These are phyloP conservation scores for Peromyscus leucopus DNA, from an alignment of 2,113 vertebrate genomes.

Conservation along the genomic window DNA sequence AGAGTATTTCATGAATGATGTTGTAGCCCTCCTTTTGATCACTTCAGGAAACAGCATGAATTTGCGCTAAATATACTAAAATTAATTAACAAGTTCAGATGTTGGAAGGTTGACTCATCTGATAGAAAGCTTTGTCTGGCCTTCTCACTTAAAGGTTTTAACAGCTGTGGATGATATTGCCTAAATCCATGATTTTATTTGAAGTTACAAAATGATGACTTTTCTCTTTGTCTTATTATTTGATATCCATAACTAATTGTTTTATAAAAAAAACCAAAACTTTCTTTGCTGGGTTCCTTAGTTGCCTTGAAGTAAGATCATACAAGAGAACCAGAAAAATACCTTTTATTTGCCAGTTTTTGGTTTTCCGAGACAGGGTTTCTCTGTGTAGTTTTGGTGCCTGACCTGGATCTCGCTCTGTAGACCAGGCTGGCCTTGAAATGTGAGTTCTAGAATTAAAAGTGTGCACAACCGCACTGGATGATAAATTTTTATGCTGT, in stretches of 20 bases:
- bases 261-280: constrained; percentile 40
- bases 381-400: background rate
- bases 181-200: background rate
- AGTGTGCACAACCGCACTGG: background rate
- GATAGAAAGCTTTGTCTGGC: background rate
- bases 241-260: background rate
- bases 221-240: background rate
- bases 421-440: background rate
- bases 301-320: constrained; percentile 44
- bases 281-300: background rate
- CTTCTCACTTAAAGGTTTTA: background rate
- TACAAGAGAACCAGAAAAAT: background rate
- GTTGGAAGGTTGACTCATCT: background rate
- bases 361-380: background rate
- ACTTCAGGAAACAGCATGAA: background rate
- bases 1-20: background rate
- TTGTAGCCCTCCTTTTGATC: background rate
- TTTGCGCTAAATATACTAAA: background rate
- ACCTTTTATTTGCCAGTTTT: constrained; percentile 15
- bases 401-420: background rate
- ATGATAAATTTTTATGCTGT: background rate
- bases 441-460: background rate
- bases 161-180: background rate
- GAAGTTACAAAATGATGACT: background rate
- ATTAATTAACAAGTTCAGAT: background rate